These are phyloP conservation scores for Rhabdomys dilectus DNA, from an alignment of 2,113 vertebrate genomes.

Conservation along the genomic window DNA sequence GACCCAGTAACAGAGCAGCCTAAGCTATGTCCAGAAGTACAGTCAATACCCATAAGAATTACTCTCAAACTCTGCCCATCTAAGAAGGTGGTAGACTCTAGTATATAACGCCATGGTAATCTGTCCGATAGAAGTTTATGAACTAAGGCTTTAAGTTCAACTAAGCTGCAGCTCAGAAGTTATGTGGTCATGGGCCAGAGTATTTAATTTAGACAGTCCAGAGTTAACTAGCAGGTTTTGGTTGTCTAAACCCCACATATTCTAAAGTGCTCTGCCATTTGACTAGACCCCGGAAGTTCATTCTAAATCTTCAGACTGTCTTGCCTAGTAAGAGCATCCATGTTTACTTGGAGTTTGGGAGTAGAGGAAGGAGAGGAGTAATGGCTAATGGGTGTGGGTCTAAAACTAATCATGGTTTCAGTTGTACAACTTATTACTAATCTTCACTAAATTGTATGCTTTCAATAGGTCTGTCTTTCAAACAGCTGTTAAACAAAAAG, in stretches of 20 bases:
- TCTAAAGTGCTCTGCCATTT: background rate
- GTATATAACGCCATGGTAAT: too few species aligned
- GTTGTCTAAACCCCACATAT: background rate
- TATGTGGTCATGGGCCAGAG: background rate
- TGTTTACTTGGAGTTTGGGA: background rate
- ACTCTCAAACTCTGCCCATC: too few species aligned
- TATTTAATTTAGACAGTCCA: background rate
- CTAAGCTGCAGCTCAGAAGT: background rate
- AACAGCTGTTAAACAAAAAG: background rate
- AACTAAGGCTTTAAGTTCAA: background rate
- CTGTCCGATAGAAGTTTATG: too few species aligned
- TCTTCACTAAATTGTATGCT: background rate
- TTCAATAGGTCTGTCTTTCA: background rate
- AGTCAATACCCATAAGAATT: too few species aligned
- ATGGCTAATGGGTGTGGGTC: background rate
- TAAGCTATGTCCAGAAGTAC: too few species aligned
- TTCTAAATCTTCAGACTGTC: background rate
- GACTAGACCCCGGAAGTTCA: background rate
- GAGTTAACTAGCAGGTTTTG: conserved; percentile 3
- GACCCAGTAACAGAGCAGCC: too few species aligned
- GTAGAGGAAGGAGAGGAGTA: background rate
- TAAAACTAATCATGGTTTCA: background rate
- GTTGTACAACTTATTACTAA: background rate
- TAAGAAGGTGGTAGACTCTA: too few species aligned
- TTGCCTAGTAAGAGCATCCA: background rate